Conservation (phyloP, 2,888 invertebrate genomes). For the Clostera curtula region DNA sequence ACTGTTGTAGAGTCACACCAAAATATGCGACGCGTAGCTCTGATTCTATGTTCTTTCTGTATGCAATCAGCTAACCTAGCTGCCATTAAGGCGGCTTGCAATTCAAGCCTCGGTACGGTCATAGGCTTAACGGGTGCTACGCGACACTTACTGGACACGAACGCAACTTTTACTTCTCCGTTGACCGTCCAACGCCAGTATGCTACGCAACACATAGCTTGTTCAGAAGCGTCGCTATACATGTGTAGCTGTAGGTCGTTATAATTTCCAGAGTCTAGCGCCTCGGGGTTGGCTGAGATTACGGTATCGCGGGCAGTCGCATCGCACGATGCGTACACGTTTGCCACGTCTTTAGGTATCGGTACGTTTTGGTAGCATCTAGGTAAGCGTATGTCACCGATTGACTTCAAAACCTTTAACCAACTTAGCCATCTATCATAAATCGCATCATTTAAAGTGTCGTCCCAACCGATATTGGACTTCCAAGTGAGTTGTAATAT, state of each 20-base stretch:
- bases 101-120: constrained; percentile 1
- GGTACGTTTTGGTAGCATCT: too few relatives aligned
- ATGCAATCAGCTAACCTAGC: neutral
- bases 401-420: constrained; percentile 6
- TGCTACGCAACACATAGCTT: constrained; percentile 1
- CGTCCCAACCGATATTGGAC: constrained; percentile 12
- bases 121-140: constrained; percentile 3
- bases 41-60: constrained; percentile 1
- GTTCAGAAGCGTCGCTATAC: constrained; percentile 2
- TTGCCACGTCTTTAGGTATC: too few relatives aligned
- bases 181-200: constrained; percentile 3
- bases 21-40: constrained; percentile 1
- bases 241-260: constrained; percentile 3
- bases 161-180: constrained; percentile 1
- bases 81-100: constrained; percentile 2
- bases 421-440: constrained; percentile 6
- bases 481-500: constrained; percentile 17
- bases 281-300: too few relatives aligned
- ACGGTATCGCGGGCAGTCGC: too few relatives aligned
- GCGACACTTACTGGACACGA: constrained; percentile 4
- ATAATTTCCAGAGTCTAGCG: too few relatives aligned
- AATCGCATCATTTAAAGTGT: constrained; percentile 2
- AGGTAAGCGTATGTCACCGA: constrained; percentile 4
- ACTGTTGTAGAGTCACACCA: constrained; percentile 19
- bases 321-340: too few relatives aligned